A percentile compares a stretch with the other conserved stretches of the same genome.
These are phyloP conservation scores for Eumacrocentrus americanus DNA, from an alignment of 2,888 invertebrate genomes.

Conservation along the genomic window DNA sequence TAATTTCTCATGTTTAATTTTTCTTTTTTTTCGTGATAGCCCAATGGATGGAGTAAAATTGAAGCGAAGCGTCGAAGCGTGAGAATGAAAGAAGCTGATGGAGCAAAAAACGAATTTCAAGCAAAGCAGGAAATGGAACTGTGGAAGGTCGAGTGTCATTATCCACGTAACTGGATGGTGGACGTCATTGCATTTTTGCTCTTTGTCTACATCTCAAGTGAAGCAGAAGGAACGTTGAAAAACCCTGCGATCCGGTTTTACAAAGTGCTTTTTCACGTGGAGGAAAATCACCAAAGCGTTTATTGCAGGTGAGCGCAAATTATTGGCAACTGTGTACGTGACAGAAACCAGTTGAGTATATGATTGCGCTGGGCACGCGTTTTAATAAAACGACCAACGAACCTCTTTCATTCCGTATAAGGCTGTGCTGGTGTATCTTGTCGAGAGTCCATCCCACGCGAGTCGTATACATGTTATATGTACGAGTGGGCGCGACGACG, in stretches of 20 bases:
- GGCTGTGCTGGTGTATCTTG: slow-evolving; percentile 11
- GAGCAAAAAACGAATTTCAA: neutral
- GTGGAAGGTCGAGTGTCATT: neutral
- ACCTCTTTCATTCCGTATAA: slow-evolving; percentile 24
- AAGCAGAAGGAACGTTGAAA: neutral
- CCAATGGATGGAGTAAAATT: neutral
- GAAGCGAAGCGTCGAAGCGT: neutral
- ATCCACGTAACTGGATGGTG: neutral
- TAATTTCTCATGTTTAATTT: neutral
- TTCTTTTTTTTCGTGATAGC: neutral
- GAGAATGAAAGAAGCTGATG: neutral
- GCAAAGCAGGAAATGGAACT: neutral
- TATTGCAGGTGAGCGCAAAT: neutral
- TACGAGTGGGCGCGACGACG: slow-evolving; percentile 16
- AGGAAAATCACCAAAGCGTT: neutral
- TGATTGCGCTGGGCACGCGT: neutral
- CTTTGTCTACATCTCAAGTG: neutral
- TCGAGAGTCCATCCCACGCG: slow-evolving; percentile 13
- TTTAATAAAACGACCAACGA: slow-evolving; percentile 25
- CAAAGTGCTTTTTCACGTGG: neutral
- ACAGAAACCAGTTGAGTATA: slow-evolving; percentile 6
- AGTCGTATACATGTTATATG: neutral
- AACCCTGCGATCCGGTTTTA: neutral
- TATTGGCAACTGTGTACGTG: neutral
- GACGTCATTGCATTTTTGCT: neutral